Evolutionary conservation across 2,113 vertebrate species (phyloP).

Genomic region (Amphiprion ocellaris): DNA sequence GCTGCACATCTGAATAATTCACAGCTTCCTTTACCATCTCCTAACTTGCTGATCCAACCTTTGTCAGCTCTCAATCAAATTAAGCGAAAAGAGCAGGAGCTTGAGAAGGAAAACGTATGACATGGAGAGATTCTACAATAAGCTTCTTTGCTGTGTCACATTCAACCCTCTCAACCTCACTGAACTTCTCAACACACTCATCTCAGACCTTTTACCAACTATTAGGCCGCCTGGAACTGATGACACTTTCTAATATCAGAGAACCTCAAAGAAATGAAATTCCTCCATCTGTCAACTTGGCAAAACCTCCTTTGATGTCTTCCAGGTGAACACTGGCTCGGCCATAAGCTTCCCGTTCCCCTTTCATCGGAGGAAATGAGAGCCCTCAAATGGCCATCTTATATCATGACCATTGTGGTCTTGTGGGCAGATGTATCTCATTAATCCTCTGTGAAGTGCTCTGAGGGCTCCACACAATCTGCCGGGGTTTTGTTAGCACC

Average conservation of each 20-base stretch:
- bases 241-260: slow-evolving; percentile 30
- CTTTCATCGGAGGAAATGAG: slow-evolving; percentile 51
- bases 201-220: slow-evolving; percentile 29
- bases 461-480: slow-evolving; percentile 5
- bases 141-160: slow-evolving; percentile 26
- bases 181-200: background rate
- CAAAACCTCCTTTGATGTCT: slow-evolving; percentile 62
- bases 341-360: slow-evolving; percentile 13
- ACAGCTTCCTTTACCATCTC: background rate
- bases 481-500: background rate
- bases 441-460: slow-evolving; percentile 11
- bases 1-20: background rate
- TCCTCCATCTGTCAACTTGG: slow-evolving; percentile 27
- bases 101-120: background rate
- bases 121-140: slow-evolving; percentile 10
- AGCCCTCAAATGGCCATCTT: slow-evolving; percentile 11
- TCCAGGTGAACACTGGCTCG: slow-evolving; percentile 31
- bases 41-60: background rate
- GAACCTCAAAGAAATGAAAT: slow-evolving; percentile 43
- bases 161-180: slow-evolving; percentile 4
- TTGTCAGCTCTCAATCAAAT: slow-evolving; percentile 13
- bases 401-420: slow-evolving; percentile 22
- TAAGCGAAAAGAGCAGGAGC: background rate
- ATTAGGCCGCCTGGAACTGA: slow-evolving; percentile 18
- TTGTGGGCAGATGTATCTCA: slow-evolving; percentile 24